These are phyloP conservation scores for Girardinus metallicus DNA, from an alignment of 2,797 vertebrate species.

Conservation along the genomic window DNA sequence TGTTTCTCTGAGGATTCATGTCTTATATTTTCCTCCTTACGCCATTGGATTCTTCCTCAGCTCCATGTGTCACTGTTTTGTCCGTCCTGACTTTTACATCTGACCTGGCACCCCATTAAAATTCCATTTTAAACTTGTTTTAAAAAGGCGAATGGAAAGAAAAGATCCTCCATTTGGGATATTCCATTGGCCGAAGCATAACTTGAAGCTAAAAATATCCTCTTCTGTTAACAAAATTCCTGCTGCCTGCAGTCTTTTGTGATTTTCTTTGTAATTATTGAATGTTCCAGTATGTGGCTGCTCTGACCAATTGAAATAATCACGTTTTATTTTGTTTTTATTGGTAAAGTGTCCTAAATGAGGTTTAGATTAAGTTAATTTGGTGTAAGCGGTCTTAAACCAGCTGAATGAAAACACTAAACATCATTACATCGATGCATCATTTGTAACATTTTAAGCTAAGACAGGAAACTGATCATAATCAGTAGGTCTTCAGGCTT, in stretches of 20 bases:
- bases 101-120: conserved; percentile 18
- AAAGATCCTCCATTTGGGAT: not conserved
- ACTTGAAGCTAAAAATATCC: not conserved
- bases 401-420: not conserved
- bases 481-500: not conserved
- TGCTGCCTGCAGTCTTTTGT: conserved; percentile 17
- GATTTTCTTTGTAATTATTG: conserved; percentile 23
- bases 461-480: not conserved
- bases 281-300: conserved; percentile 40
- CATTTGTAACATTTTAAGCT: not conserved
- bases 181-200: not conserved
- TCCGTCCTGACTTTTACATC: conserved; percentile 25
- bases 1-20: not conserved
- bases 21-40: conserved; percentile 9
- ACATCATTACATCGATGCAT: not conserved
- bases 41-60: not conserved
- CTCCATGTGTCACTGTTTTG: conserved; percentile 7
- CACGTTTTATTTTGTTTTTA: conserved; percentile 38
- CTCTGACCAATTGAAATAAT: conserved; percentile 56
- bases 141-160: not conserved
- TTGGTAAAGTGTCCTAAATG: conserved; percentile 48
- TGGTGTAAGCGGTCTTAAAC: not conserved
- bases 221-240: conserved; percentile 8
- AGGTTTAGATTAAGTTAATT: not conserved
- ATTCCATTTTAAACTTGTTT: conserved; percentile 11